phyloP scores from a whole-genome alignment of 2,888 invertebrate species.

The Xestoiulus laeticollis region DNA sequence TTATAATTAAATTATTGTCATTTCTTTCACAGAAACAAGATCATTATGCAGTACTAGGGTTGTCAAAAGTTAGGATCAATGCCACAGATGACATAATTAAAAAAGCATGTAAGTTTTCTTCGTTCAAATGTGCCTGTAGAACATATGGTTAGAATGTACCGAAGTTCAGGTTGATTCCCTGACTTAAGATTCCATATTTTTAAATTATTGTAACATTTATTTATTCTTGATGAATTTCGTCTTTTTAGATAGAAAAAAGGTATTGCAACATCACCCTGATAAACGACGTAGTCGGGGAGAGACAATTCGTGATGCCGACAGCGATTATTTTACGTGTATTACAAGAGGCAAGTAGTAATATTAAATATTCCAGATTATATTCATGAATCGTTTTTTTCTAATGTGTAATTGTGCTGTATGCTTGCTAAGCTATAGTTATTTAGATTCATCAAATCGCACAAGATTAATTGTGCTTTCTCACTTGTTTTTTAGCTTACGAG shows the following conservation, averaged over 20 bases:
- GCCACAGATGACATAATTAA: conserved; percentile 94
- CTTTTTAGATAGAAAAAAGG: conserved; percentile 76
- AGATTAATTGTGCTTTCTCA: neutral
- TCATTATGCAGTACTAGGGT: conserved; percentile 94
- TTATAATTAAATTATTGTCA: neutral
- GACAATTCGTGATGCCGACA: conserved; percentile 82
- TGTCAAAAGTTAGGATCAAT: conserved; percentile 80
- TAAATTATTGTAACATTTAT: no score
- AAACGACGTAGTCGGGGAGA: conserved; percentile 93
- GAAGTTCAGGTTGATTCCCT: no score
- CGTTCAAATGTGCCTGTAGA: no score
- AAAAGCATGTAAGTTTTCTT: conserved; percentile 79
- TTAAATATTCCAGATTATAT: conserved; percentile 10
- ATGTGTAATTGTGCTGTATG: no score
- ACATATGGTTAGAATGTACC: no score
- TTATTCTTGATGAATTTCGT: conserved; percentile 53
- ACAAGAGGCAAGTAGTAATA: conserved; percentile 72
- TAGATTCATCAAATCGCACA: neutral
- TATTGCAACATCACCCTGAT: conserved; percentile 96
- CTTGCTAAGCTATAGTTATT: neutral
- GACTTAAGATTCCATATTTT: no score
- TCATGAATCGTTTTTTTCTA: no score
- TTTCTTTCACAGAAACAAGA: conserved; percentile 77
- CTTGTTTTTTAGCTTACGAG: conserved; percentile 81
- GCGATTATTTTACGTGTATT: conserved; percentile 97